Evolutionary conservation across 2,888 invertebrate species (phyloP).

Genomic region (Synanthedon andrenaeformis): DNA sequence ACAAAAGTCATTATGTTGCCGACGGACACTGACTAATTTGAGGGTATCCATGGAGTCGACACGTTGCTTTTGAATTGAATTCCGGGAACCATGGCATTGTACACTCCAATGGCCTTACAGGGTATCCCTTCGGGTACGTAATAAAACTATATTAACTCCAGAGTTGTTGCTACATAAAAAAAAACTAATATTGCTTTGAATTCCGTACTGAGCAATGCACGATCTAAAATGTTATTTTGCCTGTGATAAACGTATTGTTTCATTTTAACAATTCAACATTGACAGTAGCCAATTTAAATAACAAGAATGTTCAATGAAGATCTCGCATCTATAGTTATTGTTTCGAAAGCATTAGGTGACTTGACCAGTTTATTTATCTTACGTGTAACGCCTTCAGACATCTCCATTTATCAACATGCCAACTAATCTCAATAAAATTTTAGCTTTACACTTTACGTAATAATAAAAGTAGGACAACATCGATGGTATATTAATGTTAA

Average conservation of each 20-base stretch:
- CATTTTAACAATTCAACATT: slow-evolving; percentile 1
- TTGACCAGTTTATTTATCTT: slow-evolving; percentile 13
- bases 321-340: slow-evolving; percentile 14
- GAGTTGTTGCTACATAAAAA: slow-evolving; percentile 5
- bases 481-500: slow-evolving; percentile 12
- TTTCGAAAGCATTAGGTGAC: slow-evolving; percentile 15
- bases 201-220: no score
- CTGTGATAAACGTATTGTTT: not conserved
- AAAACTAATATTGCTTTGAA: no score
- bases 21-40: slow-evolving; percentile 8
- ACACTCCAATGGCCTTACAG: slow-evolving; percentile 17
- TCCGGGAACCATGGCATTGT: slow-evolving; percentile 38
- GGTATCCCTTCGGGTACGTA: slow-evolving; percentile 11
- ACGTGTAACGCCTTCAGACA: slow-evolving; percentile 14
- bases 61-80: slow-evolving; percentile 20
- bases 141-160: slow-evolving; percentile 11
- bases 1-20: not conserved
- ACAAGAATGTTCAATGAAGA: slow-evolving; percentile 14
- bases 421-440: slow-evolving; percentile 21
- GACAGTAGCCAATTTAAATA: slow-evolving; percentile 13
- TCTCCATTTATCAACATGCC: slow-evolving; percentile 20
- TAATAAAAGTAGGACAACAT: slow-evolving; percentile 28
- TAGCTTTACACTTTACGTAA: slow-evolving; percentile 26
- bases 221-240: not conserved
- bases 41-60: not conserved